A percentile compares a stretch with the other conserved stretches of the same genome.
These are phyloP conservation scores for Polylopha cassiicola DNA, from an alignment of 2,888 invertebrate genomes.

Conservation along the genomic window DNA sequence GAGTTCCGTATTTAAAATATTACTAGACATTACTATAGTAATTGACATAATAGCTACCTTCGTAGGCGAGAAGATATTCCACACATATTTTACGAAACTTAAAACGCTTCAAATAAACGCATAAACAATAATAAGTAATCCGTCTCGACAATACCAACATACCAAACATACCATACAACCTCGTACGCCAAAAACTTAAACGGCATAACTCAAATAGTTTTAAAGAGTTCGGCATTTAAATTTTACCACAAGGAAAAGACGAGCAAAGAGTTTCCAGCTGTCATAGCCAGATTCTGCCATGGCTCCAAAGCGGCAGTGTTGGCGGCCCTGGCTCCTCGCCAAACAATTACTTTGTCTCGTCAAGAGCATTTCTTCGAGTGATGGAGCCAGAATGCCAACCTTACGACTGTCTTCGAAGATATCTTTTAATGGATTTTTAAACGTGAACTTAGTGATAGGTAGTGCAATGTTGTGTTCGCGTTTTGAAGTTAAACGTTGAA, in stretches of 20 bases:
- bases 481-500: no score
- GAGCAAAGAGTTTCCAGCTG: slow-evolving; percentile 37
- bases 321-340: slow-evolving; percentile 50
- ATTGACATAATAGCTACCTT: no score
- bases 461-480: background rate
- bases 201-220: slow-evolving; percentile 15
- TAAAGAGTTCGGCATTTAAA: slow-evolving; percentile 25
- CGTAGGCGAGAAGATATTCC: no score
- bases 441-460: slow-evolving; percentile 8
- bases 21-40: no score
- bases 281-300: slow-evolving; percentile 50
- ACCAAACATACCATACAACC: background rate
- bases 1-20: no score
- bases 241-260: slow-evolving; percentile 31
- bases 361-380: slow-evolving; percentile 57
- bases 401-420: slow-evolving; percentile 19
- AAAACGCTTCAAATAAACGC: no score
- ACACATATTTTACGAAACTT: no score
- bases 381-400: slow-evolving; percentile 50
- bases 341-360: slow-evolving; percentile 71
- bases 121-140: no score
- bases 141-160: no score
- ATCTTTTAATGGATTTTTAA: slow-evolving; percentile 22
- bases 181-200: background rate
- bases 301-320: slow-evolving; percentile 10